These are phyloP conservation scores for Catalaphyllia jardinei DNA, from an alignment of 64 coral and sea anemone species.

Conservation along the genomic window DNA sequence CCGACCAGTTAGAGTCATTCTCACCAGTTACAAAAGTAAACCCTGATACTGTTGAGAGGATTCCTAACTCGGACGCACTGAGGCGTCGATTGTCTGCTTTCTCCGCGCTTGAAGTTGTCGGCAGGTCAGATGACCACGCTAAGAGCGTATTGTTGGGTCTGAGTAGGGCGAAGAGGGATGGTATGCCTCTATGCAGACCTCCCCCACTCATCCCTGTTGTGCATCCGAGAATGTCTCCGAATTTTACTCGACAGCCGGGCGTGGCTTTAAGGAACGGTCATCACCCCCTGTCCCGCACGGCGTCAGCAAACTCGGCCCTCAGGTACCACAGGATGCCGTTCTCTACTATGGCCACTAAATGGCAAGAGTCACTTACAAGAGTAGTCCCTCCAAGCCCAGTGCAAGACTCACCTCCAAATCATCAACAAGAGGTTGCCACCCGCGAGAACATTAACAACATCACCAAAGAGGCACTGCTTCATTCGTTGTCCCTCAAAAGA, in stretches of 20 bases:
- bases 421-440: not conserved
- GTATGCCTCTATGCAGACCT: not conserved
- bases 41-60: not conserved
- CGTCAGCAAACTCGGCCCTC: slow-evolving; percentile 34
- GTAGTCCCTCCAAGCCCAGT: slow-evolving; percentile 18
- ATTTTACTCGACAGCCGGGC: not conserved
- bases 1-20: not conserved
- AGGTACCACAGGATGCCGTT: slow-evolving; percentile 1
- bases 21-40: not conserved
- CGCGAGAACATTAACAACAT: slow-evolving; percentile 87
- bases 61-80: not conserved
- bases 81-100: slow-evolving; percentile 1
- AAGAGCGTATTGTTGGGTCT: not conserved
- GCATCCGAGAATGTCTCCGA: not conserved
- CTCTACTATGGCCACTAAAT: not conserved
- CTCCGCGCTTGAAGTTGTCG: not conserved
- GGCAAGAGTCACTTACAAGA: not conserved
- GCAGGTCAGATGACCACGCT: not conserved
- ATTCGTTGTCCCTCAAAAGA: slow-evolving; percentile 82
- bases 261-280: not conserved
- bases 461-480: slow-evolving; percentile 84
- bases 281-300: slow-evolving; percentile 7
- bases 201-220: slow-evolving; percentile 30
- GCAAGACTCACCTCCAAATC: not conserved
- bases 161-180: slow-evolving; percentile 4